Base-by-base conservation (phyloP, 2,888 invertebrate species). In the Spatulosminthurus flaviceps region DNA sequence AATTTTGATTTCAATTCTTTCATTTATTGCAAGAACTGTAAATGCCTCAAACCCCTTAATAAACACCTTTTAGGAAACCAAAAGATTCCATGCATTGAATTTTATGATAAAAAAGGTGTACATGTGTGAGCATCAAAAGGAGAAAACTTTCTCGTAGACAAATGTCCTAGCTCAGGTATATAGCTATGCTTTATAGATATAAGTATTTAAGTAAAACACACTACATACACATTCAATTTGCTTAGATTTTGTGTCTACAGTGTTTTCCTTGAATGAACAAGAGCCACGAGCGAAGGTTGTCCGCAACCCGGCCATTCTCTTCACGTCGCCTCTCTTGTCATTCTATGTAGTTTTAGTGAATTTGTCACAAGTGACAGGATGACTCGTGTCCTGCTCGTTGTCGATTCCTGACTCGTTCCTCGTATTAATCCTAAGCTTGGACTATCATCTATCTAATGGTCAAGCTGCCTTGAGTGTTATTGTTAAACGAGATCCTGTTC, bases 381-480 rank as follows among this genome's bases (percentile, higher is more conserved):
- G 51, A 51, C 51, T 51, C 51, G 51, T 51, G 51, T 42, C n/a
- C 43, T 60, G 16, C 51, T 51, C 60, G 19, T 73, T 73, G 73
- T 73, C 73, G 60, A 73, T 73, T 73, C 73, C 24, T 41, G 19
- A 29, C 72, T 72, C 72, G 72, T 72, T 72, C 26, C 69, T 69
- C 69, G 28, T 69, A 29, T 69, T n/a, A n/a, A 69, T 69, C 22
- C 28, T 21, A 69, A 28, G 51, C 51, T 51, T 51, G 19, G 16
- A 13, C 51, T 51, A 51, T 51, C 51, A 51, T 51, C 16, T n/a
- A 51, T 51, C 51, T 51, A 51, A 51, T 51, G 51, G 51, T 51
- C 51, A 51, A n/a, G n/a, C 16, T 13, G n/a, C 5, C 51, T 13
- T 16, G 16, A 19, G 51, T 51, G 51, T 51, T 51, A 51, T 51